Base-by-base conservation (phyloP, 2,888 invertebrate genomes). In the Lagria hirta region DNA sequence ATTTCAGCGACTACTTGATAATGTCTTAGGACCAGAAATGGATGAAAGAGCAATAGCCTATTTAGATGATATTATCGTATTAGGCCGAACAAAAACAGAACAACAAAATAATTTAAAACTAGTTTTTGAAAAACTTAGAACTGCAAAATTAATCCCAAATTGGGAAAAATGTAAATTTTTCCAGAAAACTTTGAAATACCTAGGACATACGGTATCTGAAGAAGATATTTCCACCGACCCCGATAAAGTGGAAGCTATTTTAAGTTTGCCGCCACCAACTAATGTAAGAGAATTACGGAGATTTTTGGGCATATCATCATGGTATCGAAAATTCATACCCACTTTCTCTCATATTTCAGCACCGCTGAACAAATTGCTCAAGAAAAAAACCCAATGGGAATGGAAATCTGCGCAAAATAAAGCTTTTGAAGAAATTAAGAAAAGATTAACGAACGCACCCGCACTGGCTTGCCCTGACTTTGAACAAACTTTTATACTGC, bases 81-180 rank as follows among this genome's bases (percentile, higher is more conserved):
- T n/a, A n/a, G n/a, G n/a, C n/a, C n/a, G n/a, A n/a, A n/a, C n/a
- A n/a, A n/a, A n/a, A n/a, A n/a, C n/a, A n/a, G n/a, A n/a, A n/a
- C n/a, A n/a, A n/a, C n/a, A n/a, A n/a, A n/a, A n/a, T n/a, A n/a
- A n/a, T n/a, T n/a, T n/a, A n/a, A n/a, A n/a, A n/a, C n/a, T n/a
- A n/a, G n/a, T n/a, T n/a, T n/a, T n/a, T n/a, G n/a, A n/a, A n/a
- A n/a, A n/a, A n/a, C n/a, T n/a, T n/a, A n/a, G n/a, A n/a, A n/a
- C n/a, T n/a, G n/a, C n/a, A n/a, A n/a, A n/a, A n/a, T 26, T 61
- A 4, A 59, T 51, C 1, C 12, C 60, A 2, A 52, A 40, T 11
- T 26, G 18, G 5, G 43, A 43, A 3, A 54, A 54, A 27, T 54
- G 52, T 13, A 8, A 36, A 11, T 51, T 52, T 35, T 45, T 49